Conservation (phyloP, 2,888 invertebrate genomes). For the Latrodectus elegans region DNA sequence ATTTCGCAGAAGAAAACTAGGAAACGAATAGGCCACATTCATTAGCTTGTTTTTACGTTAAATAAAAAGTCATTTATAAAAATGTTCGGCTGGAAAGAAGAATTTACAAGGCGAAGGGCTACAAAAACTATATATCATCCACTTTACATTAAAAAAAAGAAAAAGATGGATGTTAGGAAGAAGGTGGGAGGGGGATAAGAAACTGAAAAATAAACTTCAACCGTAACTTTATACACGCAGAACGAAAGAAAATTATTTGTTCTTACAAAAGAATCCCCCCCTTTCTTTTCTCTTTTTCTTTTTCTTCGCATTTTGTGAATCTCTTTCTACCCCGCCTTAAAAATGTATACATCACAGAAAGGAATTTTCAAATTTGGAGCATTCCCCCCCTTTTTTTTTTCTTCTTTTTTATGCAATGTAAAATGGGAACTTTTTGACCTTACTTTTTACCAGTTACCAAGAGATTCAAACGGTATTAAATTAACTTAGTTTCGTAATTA, state of each 20-base stretch:
- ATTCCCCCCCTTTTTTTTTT: background rate
- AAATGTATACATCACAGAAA: slow-evolving; percentile 49
- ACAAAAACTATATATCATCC: slow-evolving; percentile 49
- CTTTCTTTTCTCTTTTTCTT: background rate
- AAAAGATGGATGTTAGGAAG: background rate
- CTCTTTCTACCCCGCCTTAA: slow-evolving; percentile 33
- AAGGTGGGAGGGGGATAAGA: background rate
- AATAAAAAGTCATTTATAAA: slow-evolving; percentile 51
- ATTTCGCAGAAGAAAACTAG: background rate
- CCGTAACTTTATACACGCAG: slow-evolving; percentile 41
- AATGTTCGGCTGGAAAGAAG: slow-evolving; percentile 27
- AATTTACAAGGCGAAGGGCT: slow-evolving; percentile 2
- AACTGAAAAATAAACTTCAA: slow-evolving; percentile 41
- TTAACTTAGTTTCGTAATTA: slow-evolving; percentile 66
- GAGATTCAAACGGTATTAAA: slow-evolving; percentile 53
- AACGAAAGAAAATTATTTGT: slow-evolving; percentile 53
- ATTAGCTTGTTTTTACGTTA: slow-evolving; percentile 51
- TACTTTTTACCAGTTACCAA: slow-evolving; percentile 28
- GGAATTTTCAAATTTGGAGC: slow-evolving; percentile 29
- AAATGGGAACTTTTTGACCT: slow-evolving; percentile 47
- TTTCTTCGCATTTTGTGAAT: slow-evolving; percentile 4
- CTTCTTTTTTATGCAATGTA: slow-evolving; percentile 9
- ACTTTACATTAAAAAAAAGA: slow-evolving; percentile 26
- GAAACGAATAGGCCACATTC: slow-evolving; percentile 20
- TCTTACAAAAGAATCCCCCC: slow-evolving; percentile 28